Evolutionary conservation across 2,888 invertebrate species (phyloP), one percentile per base, ranked within the genome.

Genomic region (Melieria crassipennis): DNA sequence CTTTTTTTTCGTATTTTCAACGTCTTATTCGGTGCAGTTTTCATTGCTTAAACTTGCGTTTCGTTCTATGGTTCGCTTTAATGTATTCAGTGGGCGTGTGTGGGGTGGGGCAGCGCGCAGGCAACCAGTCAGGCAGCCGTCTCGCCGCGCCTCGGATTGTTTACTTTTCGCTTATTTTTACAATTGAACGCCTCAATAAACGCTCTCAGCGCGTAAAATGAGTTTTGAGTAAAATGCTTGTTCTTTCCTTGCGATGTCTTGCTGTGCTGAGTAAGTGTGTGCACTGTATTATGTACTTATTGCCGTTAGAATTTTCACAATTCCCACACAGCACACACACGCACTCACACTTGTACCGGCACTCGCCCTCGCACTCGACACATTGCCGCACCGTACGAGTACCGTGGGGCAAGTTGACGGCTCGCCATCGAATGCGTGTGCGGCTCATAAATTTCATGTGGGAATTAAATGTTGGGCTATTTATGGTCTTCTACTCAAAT

Each of bases 181-280:
- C 62, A 62, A 55, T 13, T 62, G 69, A 69, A 69, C 69, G 69
- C 69, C 69, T 55, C 55, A 61, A 69, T 69, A 62, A 69, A 52
- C 62, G 45, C 16, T 43, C 46, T 62, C 62, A 13, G 42, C 3
- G 62, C 52, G 55, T 46, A 13, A 57, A 48, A 62, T 62, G 10
- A 47, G 13, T 47, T 62, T 13, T 5, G 9, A 7, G 47, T 30
- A 30, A 30, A 30, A 30, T 30, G 30, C 30, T 30, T 30, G 30
- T 30, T 30, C 30, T 1, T 30, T 30, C 3, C 30, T 30, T 30
- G 30, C 30, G 30, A 30, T 30, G 30, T 30, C 30, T 30, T 30
- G 30, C 30, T 30, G 30, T 30, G 30, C 30, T 30, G 30, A 1
- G 30, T 30, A 30, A 30, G 30, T 30, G 30, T 30, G 30, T 30